These are phyloP conservation scores for Mormyrus proboscirostris DNA, from an alignment of 2,797 vertebrate species.

Conservation along the genomic window DNA sequence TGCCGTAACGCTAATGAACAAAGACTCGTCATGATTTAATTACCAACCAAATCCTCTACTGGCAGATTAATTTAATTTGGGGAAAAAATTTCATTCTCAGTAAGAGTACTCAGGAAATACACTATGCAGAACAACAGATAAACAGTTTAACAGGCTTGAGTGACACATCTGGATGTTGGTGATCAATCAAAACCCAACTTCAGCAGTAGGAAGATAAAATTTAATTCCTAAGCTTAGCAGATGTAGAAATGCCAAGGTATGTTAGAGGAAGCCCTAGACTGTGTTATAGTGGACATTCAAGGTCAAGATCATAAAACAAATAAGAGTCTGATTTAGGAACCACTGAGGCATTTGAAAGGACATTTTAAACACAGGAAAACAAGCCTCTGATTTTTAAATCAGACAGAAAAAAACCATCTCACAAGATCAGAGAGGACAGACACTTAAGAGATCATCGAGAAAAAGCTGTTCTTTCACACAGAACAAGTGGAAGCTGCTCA, in stretches of 20 bases:
- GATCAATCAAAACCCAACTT: background rate
- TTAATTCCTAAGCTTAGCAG: background rate
- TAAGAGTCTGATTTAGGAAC: background rate
- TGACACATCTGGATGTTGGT: background rate
- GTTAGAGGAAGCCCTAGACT: background rate
- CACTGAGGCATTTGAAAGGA: background rate
- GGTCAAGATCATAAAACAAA: background rate
- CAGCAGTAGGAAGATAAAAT: background rate
- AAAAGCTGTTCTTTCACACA: background rate
- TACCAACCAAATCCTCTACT: slow-evolving; percentile 12
- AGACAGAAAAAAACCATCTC: no score
- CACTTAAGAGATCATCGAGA: no score
- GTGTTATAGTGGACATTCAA: background rate
- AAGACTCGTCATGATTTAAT: background rate
- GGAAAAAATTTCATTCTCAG: background rate
- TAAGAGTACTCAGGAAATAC: background rate
- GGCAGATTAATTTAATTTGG: slow-evolving; percentile 15
- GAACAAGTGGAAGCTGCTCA: background rate
- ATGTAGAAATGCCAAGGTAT: background rate
- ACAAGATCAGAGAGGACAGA: no score
- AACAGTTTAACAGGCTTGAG: background rate
- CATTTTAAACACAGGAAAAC: background rate
- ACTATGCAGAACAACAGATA: slow-evolving; percentile 13
- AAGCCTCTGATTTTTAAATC: background rate
- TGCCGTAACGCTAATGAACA: background rate